Evolutionary conservation across 2,888 invertebrate genomes (phyloP), one percentile per base, ranked within the genome.

Genomic region (Diarsia dahlii): DNA sequence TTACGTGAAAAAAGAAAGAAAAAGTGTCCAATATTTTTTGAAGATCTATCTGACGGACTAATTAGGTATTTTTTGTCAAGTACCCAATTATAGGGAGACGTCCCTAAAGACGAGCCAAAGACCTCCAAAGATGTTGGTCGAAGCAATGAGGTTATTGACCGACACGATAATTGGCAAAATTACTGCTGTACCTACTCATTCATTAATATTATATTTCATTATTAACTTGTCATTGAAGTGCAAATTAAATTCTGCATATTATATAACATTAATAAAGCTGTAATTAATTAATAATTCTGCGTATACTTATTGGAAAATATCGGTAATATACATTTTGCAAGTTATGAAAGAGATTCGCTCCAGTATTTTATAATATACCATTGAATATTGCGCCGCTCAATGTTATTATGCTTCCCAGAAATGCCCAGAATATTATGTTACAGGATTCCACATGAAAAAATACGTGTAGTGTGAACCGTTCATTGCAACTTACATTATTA

Each of bases 341-440:
- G 23, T 1, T 23, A 65, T 39, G 50, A 23, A 52, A 67, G 46
- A 72, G 18, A 34, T 72, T 46, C 46, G 28, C 20, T 46, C 18
- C 2, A 46, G 72, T 48, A 69, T 56, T 56, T 56, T 18, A 20
- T 58, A 23, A 34, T 72, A 48, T 58, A 69, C 13, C 18, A n/a
- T 69, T 73, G 34, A 48, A 56, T 10, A 69, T 18, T 13, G 46
- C n/a, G 0, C 13, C 54, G n/a, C 10, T 56, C 10, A 58, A 2
- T 20, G 18, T 34, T 56, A 12, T n/a, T 13, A 23, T 12, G 46
- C 9, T 69, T 46, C 39, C 28, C 66, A 71, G 34, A 71, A 48
- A 5, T 69, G 34, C 39, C 28, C 66, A 71, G 34, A 71, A 48
- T n/a, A n/a, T 48, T 18, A 34, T 34, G 0, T 28, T 2, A 3